Conservation (phyloP, 2,113 vertebrate species). For the Solea solea region DNA sequence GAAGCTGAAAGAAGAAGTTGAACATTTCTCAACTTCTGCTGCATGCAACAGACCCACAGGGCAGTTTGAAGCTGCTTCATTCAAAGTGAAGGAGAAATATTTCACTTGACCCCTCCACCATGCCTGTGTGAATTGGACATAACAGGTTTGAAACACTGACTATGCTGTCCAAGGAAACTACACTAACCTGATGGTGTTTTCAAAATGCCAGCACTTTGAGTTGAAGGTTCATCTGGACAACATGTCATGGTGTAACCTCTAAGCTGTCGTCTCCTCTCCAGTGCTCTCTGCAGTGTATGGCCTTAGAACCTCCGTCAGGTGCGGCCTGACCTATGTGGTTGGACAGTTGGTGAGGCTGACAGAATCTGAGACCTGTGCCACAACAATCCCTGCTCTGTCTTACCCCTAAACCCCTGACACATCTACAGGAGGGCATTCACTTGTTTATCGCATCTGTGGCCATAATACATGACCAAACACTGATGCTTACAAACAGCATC, state of each 20-base stretch:
- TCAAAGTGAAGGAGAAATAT: too few relatives aligned
- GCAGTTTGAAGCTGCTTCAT: too few relatives aligned
- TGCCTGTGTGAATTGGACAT: too few relatives aligned
- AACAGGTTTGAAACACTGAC: too few relatives aligned
- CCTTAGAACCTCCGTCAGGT: slow-evolving; percentile 52
- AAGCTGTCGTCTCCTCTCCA: slow-evolving; percentile 23
- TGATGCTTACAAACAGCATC: not conserved
- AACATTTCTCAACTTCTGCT: too few relatives aligned
- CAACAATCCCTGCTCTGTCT: slow-evolving; percentile 46
- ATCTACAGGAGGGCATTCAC: slow-evolving; percentile 23
- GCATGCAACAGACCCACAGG: too few relatives aligned
- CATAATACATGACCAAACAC: slow-evolving; percentile 2
- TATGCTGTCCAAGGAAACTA: not conserved
- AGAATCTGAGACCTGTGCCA: slow-evolving; percentile 62
- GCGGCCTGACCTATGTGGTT: slow-evolving; percentile 52
- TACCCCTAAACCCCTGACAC: slow-evolving; percentile 51
- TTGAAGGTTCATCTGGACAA: slow-evolving; percentile 22
- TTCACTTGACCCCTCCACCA: too few relatives aligned
- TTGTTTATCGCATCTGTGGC: slow-evolving; percentile 39
- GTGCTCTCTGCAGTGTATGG: slow-evolving; percentile 23
- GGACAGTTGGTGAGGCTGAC: slow-evolving; percentile 71
- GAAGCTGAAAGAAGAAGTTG: too few relatives aligned
- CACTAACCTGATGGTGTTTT: slow-evolving; percentile 16
- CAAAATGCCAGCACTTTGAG: slow-evolving; percentile 27
- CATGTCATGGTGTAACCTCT: slow-evolving; percentile 39